Conservation (phyloP, 2,797 vertebrate genomes). For the Poecilia gillii region DNA sequence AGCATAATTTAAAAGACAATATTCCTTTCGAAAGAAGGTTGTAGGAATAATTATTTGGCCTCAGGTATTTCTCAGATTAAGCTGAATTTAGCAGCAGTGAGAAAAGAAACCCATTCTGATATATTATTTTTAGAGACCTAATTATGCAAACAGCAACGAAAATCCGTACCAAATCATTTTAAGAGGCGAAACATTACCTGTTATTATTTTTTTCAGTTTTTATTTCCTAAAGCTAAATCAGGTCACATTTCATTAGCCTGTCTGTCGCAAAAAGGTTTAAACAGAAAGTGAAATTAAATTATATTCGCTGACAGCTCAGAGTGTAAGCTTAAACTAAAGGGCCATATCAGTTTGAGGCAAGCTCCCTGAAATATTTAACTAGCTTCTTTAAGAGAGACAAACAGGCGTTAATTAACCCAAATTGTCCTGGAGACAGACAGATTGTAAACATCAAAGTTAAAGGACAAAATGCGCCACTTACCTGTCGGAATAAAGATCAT, state of each 20-base stretch:
- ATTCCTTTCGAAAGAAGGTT: background rate
- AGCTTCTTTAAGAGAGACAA: background rate
- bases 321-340: background rate
- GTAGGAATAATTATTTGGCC: background rate
- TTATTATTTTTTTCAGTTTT: background rate
- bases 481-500: constrained; percentile 16
- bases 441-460: constrained; percentile 8
- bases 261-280: background rate
- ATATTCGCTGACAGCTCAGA: background rate
- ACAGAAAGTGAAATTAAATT: constrained; percentile 32
- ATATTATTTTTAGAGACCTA: background rate
- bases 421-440: background rate
- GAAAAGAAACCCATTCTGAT: background rate
- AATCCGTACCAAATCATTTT: background rate
- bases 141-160: background rate
- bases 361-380: background rate
- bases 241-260: background rate
- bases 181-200: background rate
- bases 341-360: background rate
- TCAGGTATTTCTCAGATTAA: background rate
- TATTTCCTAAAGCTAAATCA: background rate
- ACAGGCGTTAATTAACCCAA: background rate
- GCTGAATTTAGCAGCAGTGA: background rate
- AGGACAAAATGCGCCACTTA: constrained; percentile 39
- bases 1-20: background rate